phyloP scores from a whole-genome alignment of 1,140 invertebrate genomes.

The Nephila pilipes region DNA sequence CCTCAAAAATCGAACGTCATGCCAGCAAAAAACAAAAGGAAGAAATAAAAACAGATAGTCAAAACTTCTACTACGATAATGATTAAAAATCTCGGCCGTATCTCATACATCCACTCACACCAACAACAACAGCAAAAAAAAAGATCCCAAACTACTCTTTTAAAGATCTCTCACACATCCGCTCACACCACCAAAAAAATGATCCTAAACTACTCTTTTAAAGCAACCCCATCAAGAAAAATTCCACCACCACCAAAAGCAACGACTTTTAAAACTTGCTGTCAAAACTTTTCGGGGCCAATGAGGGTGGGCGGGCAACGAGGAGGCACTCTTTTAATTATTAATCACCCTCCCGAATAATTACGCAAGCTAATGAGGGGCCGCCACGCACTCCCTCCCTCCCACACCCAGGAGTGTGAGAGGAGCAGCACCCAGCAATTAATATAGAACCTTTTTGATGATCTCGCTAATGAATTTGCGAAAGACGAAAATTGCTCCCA shows the following conservation, averaged over 20 bases:
- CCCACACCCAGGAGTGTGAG: not conserved
- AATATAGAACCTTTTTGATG: constrained; percentile 75
- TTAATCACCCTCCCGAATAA: constrained; percentile 73
- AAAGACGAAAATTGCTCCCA: constrained; percentile 76
- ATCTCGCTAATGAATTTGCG: constrained; percentile 75
- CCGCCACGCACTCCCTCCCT: not conserved
- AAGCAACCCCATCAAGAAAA: constrained; percentile 55
- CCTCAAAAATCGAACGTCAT: not conserved
- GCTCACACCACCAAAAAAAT: not conserved
- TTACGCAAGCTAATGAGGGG: constrained; percentile 54
- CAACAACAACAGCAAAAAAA: not conserved
- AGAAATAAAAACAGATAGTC: constrained; percentile 57
- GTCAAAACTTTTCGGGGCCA: constrained; percentile 65
- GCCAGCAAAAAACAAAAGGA: not conserved
- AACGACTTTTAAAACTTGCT: constrained; percentile 64
- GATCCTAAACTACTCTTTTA: constrained; percentile 33
- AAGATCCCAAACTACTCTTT: not conserved
- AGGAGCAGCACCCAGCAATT: constrained; percentile 56
- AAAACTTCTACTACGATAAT: constrained; percentile 14
- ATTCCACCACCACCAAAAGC: constrained; percentile 19
- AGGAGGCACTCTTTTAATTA: constrained; percentile 69
- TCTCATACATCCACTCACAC: not conserved
- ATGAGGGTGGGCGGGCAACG: not conserved
- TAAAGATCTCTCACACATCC: not conserved
- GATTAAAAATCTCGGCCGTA: not conserved